Percentiles rank a stretch among this genome's conserved stretches.
Conservation (phyloP, 2,888 invertebrate species). For the Stenodema calcarata region DNA sequence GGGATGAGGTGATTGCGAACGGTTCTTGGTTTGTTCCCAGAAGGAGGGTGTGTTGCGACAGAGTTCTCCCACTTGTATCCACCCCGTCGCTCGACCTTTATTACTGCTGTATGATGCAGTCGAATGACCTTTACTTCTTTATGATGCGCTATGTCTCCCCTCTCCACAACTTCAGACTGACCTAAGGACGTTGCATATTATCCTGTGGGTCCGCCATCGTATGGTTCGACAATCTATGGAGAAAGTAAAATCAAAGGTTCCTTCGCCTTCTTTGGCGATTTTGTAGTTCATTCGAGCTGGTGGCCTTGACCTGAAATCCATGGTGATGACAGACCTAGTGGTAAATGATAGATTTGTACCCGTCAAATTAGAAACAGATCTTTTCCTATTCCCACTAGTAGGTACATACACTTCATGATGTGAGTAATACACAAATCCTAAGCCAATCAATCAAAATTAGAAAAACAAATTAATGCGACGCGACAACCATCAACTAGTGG, state of each 20-base stretch:
- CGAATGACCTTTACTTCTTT: constrained; percentile 34
- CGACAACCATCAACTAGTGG: too few relatives aligned
- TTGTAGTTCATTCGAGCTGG: neutral
- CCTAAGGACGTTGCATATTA: neutral
- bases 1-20: neutral
- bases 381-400: too few relatives aligned
- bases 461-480: too few relatives aligned
- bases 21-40: neutral
- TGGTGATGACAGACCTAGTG: too few relatives aligned
- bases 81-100: neutral
- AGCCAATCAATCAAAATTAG: too few relatives aligned
- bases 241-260: neutral
- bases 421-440: too few relatives aligned
- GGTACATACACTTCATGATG: too few relatives aligned
- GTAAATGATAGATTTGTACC: too few relatives aligned
- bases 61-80: neutral
- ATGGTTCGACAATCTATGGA: neutral
- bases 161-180: neutral
- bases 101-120: constrained; percentile 33
- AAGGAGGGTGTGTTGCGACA: constrained; percentile 9
- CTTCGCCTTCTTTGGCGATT: neutral
- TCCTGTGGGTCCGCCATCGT: too few relatives aligned
- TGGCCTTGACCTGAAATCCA: too few relatives aligned
- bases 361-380: too few relatives aligned
- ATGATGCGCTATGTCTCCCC: constrained; percentile 19